These are phyloP conservation scores for Lepilemur septentrionalis DNA, from an alignment of 2,797 vertebrate genomes.

Conservation along the genomic window DNA sequence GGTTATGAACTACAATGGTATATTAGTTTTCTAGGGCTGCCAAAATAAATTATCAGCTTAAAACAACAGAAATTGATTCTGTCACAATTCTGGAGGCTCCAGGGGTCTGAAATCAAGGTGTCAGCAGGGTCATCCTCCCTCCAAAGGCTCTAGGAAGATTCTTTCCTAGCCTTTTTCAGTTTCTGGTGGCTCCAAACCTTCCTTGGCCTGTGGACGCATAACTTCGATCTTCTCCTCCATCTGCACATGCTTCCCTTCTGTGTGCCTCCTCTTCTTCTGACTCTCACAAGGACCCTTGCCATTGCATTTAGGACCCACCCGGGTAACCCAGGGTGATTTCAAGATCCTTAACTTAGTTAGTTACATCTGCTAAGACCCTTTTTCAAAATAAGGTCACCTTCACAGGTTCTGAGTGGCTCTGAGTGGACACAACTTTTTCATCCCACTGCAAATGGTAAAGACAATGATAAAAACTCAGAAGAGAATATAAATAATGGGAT, in stretches of 20 bases:
- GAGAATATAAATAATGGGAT: background rate
- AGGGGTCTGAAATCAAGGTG: background rate
- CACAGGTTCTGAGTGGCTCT: background rate
- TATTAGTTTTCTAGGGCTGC: background rate
- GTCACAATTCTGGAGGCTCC: background rate
- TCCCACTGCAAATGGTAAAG: background rate
- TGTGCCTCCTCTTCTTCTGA: background rate
- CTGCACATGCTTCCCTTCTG: background rate
- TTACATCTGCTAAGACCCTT: background rate
- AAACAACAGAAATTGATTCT: background rate
- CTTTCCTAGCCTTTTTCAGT: background rate
- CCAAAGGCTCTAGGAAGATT: background rate
- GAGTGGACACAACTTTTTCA: background rate
- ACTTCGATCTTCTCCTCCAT: background rate
- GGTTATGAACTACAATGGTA: background rate
- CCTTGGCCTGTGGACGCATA: background rate
- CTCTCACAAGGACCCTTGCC: background rate
- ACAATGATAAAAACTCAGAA: background rate
- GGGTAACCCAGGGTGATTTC: background rate
- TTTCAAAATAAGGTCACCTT: background rate
- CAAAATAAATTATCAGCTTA: background rate
- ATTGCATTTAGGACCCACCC: background rate
- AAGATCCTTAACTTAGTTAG: slow-evolving; percentile 12
- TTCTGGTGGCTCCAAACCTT: background rate
- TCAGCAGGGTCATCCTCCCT: background rate